phyloP scores from a whole-genome alignment of 2,113 vertebrate species.

The Lontra canadensis region DNA sequence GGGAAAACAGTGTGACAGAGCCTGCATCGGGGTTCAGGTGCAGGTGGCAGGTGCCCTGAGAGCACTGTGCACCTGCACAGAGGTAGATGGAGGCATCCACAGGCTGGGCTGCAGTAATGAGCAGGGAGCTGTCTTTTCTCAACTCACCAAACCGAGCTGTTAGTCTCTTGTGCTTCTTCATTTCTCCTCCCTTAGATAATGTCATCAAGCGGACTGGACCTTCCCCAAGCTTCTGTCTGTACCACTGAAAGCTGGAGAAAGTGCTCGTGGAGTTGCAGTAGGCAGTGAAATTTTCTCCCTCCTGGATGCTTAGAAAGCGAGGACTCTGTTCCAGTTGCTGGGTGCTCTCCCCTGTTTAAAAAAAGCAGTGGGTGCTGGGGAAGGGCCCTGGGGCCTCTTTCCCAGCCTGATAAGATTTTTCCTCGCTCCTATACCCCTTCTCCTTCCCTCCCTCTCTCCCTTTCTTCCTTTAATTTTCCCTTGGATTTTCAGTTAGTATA shows the following conservation, averaged over 20 bases:
- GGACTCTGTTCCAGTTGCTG: slow-evolving; percentile 42
- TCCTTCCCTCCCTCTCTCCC: neutral
- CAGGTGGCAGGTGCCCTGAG: neutral
- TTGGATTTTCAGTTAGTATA: neutral
- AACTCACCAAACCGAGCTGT: neutral
- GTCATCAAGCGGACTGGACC: slow-evolving; percentile 12
- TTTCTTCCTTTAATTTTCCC: neutral
- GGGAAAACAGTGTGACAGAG: neutral
- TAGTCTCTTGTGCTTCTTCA: slow-evolving; percentile 11
- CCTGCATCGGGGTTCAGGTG: neutral
- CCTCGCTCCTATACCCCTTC: neutral
- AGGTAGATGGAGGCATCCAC: neutral
- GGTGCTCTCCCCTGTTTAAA: slow-evolving; percentile 21
- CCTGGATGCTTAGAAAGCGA: neutral
- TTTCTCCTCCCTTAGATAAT: neutral
- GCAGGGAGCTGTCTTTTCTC: slow-evolving; percentile 40
- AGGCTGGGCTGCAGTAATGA: neutral
- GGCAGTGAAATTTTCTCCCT: neutral
- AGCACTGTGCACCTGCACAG: slow-evolving; percentile 24
- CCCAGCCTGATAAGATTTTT: neutral
- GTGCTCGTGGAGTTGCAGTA: slow-evolving; percentile 16
- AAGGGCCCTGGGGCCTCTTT: neutral
- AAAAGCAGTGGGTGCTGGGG: neutral
- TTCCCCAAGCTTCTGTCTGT: neutral
- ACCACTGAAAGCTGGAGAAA: neutral